phyloP scores from a whole-genome alignment of 2,797 vertebrate species.

The Schizopygopsis pylzovi region DNA sequence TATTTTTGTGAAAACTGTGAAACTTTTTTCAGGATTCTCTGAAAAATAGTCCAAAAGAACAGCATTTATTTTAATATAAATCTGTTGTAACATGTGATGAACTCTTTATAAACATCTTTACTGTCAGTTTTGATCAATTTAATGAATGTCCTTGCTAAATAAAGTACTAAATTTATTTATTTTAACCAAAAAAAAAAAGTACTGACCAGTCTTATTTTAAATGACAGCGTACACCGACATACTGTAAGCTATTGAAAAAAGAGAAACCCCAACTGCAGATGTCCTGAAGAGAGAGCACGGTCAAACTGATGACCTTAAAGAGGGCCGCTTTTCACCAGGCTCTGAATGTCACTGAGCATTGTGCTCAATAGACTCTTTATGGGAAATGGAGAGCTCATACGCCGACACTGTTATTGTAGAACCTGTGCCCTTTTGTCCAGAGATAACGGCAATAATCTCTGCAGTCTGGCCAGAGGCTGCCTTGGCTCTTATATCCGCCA shows the following conservation, averaged over 20 bases:
- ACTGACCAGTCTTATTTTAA: neutral
- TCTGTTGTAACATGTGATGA: neutral
- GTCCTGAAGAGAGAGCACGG: conserved; percentile 35
- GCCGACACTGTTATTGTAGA: conserved; percentile 60
- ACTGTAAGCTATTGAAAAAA: neutral
- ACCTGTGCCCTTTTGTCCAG: conserved; percentile 62
- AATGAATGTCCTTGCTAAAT: neutral
- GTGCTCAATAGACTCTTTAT: conserved; percentile 66
- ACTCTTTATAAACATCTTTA: neutral
- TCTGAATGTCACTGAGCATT: conserved; percentile 66
- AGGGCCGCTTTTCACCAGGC: conserved; percentile 47
- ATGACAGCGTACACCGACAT: neutral
- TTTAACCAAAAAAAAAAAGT: neutral
- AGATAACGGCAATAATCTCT: conserved; percentile 61
- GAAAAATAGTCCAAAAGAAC: neutral
- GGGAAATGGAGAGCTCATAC: conserved; percentile 44
- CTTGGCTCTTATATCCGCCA: conserved; percentile 53
- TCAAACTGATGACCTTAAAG: conserved; percentile 60
- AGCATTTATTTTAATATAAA: neutral
- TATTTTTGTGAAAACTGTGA: too few relatives aligned
- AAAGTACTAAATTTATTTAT: neutral
- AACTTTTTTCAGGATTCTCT: too few relatives aligned
- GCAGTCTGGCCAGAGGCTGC: conserved; percentile 50
- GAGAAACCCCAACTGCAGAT: conserved; percentile 43
- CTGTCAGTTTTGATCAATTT: neutral